phyloP scores from a whole-genome alignment of 1,140 invertebrate species.

The Drosophila simulans region DNA sequence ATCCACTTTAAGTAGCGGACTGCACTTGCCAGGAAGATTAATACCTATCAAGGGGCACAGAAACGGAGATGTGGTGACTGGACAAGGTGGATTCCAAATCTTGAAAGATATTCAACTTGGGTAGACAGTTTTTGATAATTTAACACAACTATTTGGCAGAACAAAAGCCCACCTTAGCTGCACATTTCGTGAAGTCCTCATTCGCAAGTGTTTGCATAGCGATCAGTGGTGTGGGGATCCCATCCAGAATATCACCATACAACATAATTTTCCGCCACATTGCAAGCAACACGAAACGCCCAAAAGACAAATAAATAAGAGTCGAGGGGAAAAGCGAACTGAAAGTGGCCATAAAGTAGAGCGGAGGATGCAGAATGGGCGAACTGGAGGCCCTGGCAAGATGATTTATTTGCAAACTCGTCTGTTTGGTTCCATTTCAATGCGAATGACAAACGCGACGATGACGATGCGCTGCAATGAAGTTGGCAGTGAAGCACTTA shows the following conservation, averaged over 20 bases:
- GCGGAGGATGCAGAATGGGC: conserved; percentile 21
- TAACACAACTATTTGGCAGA: not conserved
- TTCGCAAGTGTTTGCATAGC: conserved; percentile 31
- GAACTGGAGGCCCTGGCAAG: conserved; percentile 35
- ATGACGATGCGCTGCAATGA: conserved; percentile 78
- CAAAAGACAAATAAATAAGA: conserved; percentile 53
- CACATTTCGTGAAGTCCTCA: conserved; percentile 5
- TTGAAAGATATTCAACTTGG: not conserved
- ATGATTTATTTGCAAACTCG: conserved; percentile 81
- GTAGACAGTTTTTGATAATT: not conserved
- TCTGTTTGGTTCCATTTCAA: conserved; percentile 77
- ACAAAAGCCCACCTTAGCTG: not conserved
- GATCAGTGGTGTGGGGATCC: conserved; percentile 1
- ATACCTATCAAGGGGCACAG: conserved; percentile 15
- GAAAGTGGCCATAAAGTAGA: conserved; percentile 41
- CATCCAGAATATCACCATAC: conserved; percentile 34
- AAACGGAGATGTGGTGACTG: conserved; percentile 14
- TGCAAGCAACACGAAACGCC: conserved; percentile 56
- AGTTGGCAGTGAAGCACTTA: conserved; percentile 79
- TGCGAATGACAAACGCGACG: conserved; percentile 80
- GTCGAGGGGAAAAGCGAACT: conserved; percentile 22
- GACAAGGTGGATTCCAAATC: not conserved
- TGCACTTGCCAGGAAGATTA: conserved; percentile 33
- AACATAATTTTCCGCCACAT: conserved; percentile 76
- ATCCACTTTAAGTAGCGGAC: conserved; percentile 24